A percentile compares a stretch with the other conserved stretches of the same genome.
Conservation (phyloP, 2,888 invertebrate genomes). For the Dryocosmus kuriphilus region DNA sequence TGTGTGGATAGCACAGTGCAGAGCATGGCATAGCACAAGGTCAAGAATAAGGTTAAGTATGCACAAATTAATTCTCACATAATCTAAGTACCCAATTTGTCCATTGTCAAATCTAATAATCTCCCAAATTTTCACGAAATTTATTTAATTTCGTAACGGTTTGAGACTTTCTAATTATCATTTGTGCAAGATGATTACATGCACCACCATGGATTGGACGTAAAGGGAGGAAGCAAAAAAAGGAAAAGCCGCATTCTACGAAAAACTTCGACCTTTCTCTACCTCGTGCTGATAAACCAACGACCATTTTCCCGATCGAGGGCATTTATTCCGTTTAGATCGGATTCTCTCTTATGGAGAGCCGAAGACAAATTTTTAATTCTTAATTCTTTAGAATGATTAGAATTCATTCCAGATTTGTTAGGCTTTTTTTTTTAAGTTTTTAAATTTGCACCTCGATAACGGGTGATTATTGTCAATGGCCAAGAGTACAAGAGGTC, state of each 20-base stretch:
- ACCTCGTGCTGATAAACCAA: slow-evolving; percentile 51
- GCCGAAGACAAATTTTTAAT: background rate
- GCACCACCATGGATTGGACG: slow-evolving; percentile 47
- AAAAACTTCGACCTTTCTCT: slow-evolving; percentile 50
- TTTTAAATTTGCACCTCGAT: slow-evolving; percentile 12
- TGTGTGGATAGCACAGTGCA: slow-evolving; percentile 74
- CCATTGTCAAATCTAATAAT: slow-evolving; percentile 20
- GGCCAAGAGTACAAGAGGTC: slow-evolving; percentile 45
- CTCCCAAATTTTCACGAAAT: slow-evolving; percentile 6
- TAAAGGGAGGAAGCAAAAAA: slow-evolving; percentile 53
- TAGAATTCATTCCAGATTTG: background rate
- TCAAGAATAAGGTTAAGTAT: slow-evolving; percentile 69
- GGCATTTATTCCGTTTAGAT: background rate
- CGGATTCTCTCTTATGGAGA: background rate
- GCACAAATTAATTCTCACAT: slow-evolving; percentile 62
- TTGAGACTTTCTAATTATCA: background rate
- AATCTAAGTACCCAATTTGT: slow-evolving; percentile 47
- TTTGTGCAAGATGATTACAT: slow-evolving; percentile 34
- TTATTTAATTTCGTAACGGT: background rate
- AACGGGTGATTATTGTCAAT: slow-evolving; percentile 45
- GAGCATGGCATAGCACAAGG: slow-evolving; percentile 75
- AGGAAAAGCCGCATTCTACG: slow-evolving; percentile 51
- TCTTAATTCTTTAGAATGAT: background rate
- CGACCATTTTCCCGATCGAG: slow-evolving; percentile 44
- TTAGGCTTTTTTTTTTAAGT: background rate